Evolutionary conservation across 1,140 invertebrate genomes (phyloP).

Genomic region (Trichonephila clavata): DNA sequence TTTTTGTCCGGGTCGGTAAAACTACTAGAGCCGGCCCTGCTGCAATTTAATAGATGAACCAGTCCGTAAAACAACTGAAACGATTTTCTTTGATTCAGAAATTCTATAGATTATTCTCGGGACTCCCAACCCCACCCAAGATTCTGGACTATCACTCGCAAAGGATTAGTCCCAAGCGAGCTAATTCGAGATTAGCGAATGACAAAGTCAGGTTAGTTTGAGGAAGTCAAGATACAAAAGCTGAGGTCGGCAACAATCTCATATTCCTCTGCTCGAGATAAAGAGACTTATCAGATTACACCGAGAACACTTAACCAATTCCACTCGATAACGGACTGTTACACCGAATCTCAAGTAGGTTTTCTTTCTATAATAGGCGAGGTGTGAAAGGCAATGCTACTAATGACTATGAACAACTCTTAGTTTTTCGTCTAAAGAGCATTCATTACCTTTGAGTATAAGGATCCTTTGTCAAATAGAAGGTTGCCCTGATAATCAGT

Average conservation of each 20-base stretch:
- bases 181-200: not conserved
- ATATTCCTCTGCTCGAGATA: not conserved
- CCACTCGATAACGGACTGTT: not conserved
- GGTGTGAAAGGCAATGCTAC: not conserved
- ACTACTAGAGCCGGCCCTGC: no score
- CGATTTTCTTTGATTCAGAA: not conserved
- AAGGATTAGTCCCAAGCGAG: not conserved
- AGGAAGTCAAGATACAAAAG: not conserved
- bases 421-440: no score
- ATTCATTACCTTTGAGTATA: no score
- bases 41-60: no score
- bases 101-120: no score
- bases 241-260: not conserved
- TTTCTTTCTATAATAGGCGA: not conserved
- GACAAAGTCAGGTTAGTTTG: not conserved
- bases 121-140: not conserved
- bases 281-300: not conserved
- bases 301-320: not conserved
- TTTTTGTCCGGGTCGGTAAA: no score
- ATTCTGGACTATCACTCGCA: not conserved
- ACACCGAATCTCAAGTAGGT: not conserved
- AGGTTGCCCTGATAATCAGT: no score
- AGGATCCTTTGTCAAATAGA: no score
- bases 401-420: not conserved
- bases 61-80: not conserved